Base-by-base conservation (phyloP, 2,797 vertebrate species). In the Lepus townsendii region DNA sequence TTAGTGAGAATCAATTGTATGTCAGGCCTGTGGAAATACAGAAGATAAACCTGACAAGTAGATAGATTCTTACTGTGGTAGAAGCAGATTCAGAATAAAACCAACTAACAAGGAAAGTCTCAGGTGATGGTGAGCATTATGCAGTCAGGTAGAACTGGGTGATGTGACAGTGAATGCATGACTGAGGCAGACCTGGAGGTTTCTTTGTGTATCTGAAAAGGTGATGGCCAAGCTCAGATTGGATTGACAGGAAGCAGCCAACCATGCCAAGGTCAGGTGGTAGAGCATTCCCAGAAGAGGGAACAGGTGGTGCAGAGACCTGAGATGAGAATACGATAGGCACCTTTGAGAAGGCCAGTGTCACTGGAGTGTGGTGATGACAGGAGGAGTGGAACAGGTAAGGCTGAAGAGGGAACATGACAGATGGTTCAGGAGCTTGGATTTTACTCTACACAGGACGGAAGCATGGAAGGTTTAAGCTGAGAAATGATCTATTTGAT, bases 341-440 rank as follows among this genome's bases (percentile, higher is more conserved):
- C 87, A 79, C 57, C 47, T 94, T 94, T 85, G 88, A 96, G 93
- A 87, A 96, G 93, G 72, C 86, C 88, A 30, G 66, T 65, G 83
- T 85, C 27, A 71, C 79, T 2, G 5, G 13, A 32, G 73, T 69
- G 78, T 87, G 73, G 71, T 22, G 30, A 35, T 94, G 90, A 95
- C 65, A 54, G 50, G 66, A 80, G 71, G 60, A 65, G 38, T 38
- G 30, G 71, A 42, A 73, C 57, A 86, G 76, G 75, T 65, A 82
- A 94, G 71, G 22, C 52, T 38, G 27, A 26, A 86, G 69, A 95
- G 83, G n/a, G 65, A 63, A 32, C 42, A 20, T 65, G 60, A 71
- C 96, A 92, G 83, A 93, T 95, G 95, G 91, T 42, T 4, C 3
- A 66, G 57, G 78, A 77, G 24, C 80, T 77, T 69, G 79, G 26